Base-by-base conservation (phyloP, 2,113 vertebrate genomes). In the Dipodomys merriami region DNA sequence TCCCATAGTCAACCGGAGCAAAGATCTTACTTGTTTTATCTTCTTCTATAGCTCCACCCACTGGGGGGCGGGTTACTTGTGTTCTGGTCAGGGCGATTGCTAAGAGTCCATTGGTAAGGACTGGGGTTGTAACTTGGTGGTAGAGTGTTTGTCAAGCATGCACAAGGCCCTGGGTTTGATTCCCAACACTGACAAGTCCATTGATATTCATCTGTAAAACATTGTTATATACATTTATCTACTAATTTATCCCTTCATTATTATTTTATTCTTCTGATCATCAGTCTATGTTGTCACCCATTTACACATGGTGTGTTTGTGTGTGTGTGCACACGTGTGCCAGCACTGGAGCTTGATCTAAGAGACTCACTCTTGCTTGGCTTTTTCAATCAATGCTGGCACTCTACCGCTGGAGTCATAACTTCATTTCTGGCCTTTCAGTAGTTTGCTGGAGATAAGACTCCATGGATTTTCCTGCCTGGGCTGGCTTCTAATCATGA, bases 51-150 rank as follows among this genome's bases (percentile, higher is more conserved):
- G 19, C 12, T 18, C 25, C 30, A 29, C 46, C 18, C 4, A 5
- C 33, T 20, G 25, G 30, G 8, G 8, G 35, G 4, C 15, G 3
- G 23, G 27, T 23, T n/a, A 2, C 11, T 46, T 30, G 57, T 22
- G 10, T 29, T 29, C 4, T 0, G 4, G 27, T 10, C 12, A 57
- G 4, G 7, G 6, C 20, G 11, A 29, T 44, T 27, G 22, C 20
- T 53, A 64, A 30, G 78, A 74, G 35, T 22, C n/a, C 23, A 5
- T 0, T 6, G 18, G 4, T 22, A 13, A 60, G 57, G 22, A 25
- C 39, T 35, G 53, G 49, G 53, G 53, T 18, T 57, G 53, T 57
- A 13, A 13, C 53, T 74, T 49, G 33, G 30, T 27, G 49, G 15
- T 29, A 39, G 83, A 35, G 5, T 11, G 62, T 29, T 30, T 44